Base-by-base conservation (phyloP, 2,888 invertebrate species). In the Drosophila neonasuta region DNA sequence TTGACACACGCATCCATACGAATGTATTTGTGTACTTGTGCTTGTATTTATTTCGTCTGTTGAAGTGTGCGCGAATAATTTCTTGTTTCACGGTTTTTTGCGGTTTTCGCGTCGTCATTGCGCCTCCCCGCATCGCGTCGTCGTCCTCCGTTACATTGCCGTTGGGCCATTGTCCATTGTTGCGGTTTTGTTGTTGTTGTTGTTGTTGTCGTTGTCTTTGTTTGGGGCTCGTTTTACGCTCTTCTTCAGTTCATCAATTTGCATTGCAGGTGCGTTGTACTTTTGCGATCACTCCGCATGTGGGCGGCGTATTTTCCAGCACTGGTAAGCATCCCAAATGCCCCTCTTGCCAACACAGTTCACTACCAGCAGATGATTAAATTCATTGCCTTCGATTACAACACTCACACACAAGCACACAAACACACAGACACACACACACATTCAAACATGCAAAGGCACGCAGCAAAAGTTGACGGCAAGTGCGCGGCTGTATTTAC, bases 311-410 rank as follows among this genome's bases (percentile, higher is more conserved):
- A 64, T 64, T 86, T 64, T 63, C 34, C 77, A 81, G 73, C 82
- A 81, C 81, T 80, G 80, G 80, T 77, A 70, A 81, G 79, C 82
- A 74, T 75, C 75, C 70, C 64, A 73, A 24, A 24, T 51, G 55
- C 46, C 42, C 57, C 68, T 57, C 58, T 56, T 24, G 51, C 50
- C 57, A 5, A n/a, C 11, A 9, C 32, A 32, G 24, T 24, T 24
- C 45, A 42, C 50, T 60, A 61, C 52, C 62, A 59, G 57, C 63
- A 64, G 65, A 66, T 79, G 77, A 74, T 83, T 70, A 68, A 68
- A 71, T 75, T 78, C 75, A 74, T 67, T 71, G 65, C 62, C 64
- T 70, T 68, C 71, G 79, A 79, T 81, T 84, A 69, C 60, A 79
- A 57, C 58, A 70, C 63, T 68, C 68, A 66, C 68, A 66, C 39